phyloP scores from a whole-genome alignment of 2,888 invertebrate genomes.

The Dryomyza anilis region DNA sequence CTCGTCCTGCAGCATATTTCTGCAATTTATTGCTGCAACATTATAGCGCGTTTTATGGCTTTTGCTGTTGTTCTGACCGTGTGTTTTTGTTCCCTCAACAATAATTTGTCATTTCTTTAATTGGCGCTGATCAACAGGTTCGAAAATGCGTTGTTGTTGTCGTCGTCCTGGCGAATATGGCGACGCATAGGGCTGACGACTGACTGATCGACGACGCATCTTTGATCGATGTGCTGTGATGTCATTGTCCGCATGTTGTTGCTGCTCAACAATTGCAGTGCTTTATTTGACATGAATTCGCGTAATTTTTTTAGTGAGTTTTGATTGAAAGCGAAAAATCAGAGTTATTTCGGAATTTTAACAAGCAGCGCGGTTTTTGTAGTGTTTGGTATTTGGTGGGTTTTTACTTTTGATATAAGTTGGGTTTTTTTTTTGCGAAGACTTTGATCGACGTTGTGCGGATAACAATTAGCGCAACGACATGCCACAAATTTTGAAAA shows the following conservation, averaged over 20 bases:
- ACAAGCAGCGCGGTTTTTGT: constrained; percentile 51
- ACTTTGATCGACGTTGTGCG: constrained; percentile 24
- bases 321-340: constrained; percentile 39
- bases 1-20: neutral
- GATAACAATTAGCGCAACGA: constrained; percentile 25
- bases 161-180: constrained; percentile 25
- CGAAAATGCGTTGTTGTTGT: constrained; percentile 31
- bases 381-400: constrained; percentile 43
- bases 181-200: constrained; percentile 1
- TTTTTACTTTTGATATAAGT: neutral
- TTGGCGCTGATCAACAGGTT: constrained; percentile 43
- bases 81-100: constrained; percentile 33
- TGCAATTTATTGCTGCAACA: constrained; percentile 1
- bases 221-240: constrained; percentile 11
- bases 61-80: constrained; percentile 29
- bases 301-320: neutral
- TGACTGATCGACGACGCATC: constrained; percentile 15
- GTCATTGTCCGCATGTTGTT: constrained; percentile 26
- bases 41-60: neutral
- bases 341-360: constrained; percentile 49
- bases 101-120: constrained; percentile 54
- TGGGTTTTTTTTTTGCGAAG: constrained; percentile 7
- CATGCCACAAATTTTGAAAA: constrained; percentile 25
- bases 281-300: constrained; percentile 1
- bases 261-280: constrained; percentile 25